Evolutionary conservation across 2,113 vertebrate species (phyloP), one percentile per base, ranked within the genome.

Genomic region (Hydropotes inermis): DNA sequence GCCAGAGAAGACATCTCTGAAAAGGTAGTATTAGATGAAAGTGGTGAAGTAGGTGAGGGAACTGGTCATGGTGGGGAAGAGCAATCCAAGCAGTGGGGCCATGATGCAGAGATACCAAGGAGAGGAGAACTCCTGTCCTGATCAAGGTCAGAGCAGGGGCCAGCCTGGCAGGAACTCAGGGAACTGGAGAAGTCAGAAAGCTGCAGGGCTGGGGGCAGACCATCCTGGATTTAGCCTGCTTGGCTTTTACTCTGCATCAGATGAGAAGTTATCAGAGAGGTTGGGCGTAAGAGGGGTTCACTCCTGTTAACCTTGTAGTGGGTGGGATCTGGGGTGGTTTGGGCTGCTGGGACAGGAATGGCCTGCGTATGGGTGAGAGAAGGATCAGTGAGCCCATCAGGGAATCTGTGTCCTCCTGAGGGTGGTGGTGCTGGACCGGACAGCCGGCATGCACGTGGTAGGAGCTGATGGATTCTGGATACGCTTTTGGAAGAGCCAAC

Each of bases 41-140:
- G 17, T 79, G 54, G 58, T 84, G 33, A 43, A 52, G 50, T 60
- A 60, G 50, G 16, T 7, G 10, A 55, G 10, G 50, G 10, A 39
- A 10, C 30, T 3, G 2, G 10, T 16, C 50, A 1, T 6, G 10
- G 6, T 99, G 98, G 99, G 99, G 98, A 97, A 98, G 98, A 98
- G 98, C 98, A 99, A 98, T 95, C 43, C 11, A 33, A 98, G 98
- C 97, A 96, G 92, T 97, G 99, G 27, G 58, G 2, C 11, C 43
- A 11, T 17, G 45, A 43, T 99, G 99, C 99, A 99, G 99, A 99
- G 99, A 99, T 99, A 99, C 85, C 15, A 21, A 36, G 14, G 21
- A 2, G 21, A 4, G 67, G 78, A 58, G n/a, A 28, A 23, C 2
- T 3, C n/a, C 15, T 23, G 28, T 3, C 43, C 83, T 85, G 82